Evolutionary conservation across 2,888 invertebrate genomes (phyloP).

Genomic region (Hemithea aestivaria): DNA sequence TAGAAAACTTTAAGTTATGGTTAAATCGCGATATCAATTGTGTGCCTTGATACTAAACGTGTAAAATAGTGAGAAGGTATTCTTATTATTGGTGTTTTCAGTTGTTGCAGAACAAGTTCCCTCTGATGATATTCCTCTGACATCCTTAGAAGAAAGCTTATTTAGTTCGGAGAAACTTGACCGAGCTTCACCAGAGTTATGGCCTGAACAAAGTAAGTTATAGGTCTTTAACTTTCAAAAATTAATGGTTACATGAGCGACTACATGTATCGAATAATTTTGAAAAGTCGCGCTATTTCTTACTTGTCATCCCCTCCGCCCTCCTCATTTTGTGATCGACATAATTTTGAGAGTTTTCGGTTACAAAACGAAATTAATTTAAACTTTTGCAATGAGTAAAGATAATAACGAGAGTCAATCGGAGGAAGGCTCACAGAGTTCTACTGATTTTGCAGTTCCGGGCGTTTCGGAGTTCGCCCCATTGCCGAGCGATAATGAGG

Average conservation of each 20-base stretch:
- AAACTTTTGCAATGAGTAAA: conserved; percentile 59
- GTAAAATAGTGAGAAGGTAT: too few relatives aligned
- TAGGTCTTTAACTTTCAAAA: conserved; percentile 1
- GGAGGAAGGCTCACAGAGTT: conserved; percentile 50
- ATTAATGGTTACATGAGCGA: too few relatives aligned
- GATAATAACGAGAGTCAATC: conserved; percentile 42
- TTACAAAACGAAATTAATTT: conserved; percentile 62
- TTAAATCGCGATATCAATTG: too few relatives aligned
- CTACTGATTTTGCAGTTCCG: conserved; percentile 84
- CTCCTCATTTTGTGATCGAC: conserved; percentile 36
- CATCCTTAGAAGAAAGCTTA: conserved; percentile 84
- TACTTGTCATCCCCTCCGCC: conserved; percentile 64
- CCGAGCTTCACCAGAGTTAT: conserved; percentile 96
- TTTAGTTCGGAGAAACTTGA: conserved; percentile 94
- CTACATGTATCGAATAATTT: conserved; percentile 28
- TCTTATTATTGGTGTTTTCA: neutral
- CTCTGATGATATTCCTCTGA: conserved; percentile 72
- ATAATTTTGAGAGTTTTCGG: conserved; percentile 48
- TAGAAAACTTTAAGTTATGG: too few relatives aligned
- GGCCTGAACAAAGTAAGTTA: conserved; percentile 95
- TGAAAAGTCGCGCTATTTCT: conserved; percentile 69
- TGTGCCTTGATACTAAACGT: too few relatives aligned
- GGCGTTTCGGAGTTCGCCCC: conserved; percentile 92
- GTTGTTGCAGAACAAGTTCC: conserved; percentile 58
- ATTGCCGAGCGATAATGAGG: conserved; percentile 76